Base-by-base conservation (phyloP, 1,140 invertebrate species). In the Archegozetes longisetosus region DNA sequence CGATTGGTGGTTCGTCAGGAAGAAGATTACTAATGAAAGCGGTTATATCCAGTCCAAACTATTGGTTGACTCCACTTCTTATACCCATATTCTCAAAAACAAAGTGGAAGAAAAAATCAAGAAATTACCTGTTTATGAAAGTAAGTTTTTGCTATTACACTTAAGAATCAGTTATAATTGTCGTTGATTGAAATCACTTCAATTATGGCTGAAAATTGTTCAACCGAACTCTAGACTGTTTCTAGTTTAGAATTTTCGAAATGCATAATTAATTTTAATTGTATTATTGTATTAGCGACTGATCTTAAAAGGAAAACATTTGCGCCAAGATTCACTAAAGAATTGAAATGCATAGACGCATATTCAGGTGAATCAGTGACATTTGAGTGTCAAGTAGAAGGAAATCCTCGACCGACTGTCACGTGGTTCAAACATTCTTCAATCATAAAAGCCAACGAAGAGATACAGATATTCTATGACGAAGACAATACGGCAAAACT, bases 401-500 rank as follows among this genome's bases (percentile, higher is more conserved):
- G 90, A 52, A 76, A 79, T 67, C 89, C 90, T 23, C 74, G 85
- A 66, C 89, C 90, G 20, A 85, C 88, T 71, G 88, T 94, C 53
- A 92, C 88, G 6, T 94, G 90, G 89, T 95, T 92, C 75, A 79
- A 86, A 61, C 86, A 93, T 75, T 90, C 87, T 0, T 84, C 85
- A 14, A 88, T 92, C 61, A 88, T 93, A 25, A 90, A 91, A 73
- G 84, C 83, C 26, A 52, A 26, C 53, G 28, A 40, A 26, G 20
- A 57, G 17, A 47, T 68, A n/a, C 80, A 92, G 78, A 89, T 92
- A 72, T 90, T 84, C 70, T 93, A 91, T 67, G 86, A 89, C 68
- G 86, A 90, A 62, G 86, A 91, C 60, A 91, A 89, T 70, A 85
- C 89, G 1, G 87, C 87, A 0, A 91, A 88, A 2, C 73, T 98